These are phyloP conservation scores for Drosophila mauritiana DNA, from an alignment of 1,140 invertebrate genomes.

Conservation along the genomic window DNA sequence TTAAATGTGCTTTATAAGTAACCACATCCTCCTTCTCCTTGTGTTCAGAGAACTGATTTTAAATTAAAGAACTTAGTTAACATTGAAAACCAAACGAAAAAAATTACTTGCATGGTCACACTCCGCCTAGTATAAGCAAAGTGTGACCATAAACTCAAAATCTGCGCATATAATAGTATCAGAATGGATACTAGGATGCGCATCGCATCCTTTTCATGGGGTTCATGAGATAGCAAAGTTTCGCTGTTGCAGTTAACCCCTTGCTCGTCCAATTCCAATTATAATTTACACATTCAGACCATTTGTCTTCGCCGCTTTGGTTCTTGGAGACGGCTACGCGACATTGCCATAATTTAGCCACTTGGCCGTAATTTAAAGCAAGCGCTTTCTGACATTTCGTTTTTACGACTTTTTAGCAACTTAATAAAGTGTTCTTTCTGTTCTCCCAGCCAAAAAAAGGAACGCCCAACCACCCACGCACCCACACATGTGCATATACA, in stretches of 20 bases:
- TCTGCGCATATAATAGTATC: neutral
- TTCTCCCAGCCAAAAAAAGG: neutral
- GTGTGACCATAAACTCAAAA: neutral
- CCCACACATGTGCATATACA: conserved; percentile 30
- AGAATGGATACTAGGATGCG: too few species aligned
- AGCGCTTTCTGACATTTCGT: conserved; percentile 48
- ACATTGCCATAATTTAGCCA: conserved; percentile 79
- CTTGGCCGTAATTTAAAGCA: conserved; percentile 77
- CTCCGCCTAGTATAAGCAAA: neutral
- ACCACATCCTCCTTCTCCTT: neutral
- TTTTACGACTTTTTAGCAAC: conserved; percentile 63
- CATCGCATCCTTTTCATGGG: conserved; percentile 1
- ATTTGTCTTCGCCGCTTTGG: conserved; percentile 66
- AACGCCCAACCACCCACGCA: conserved; percentile 16
- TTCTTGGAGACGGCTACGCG: conserved; percentile 53
- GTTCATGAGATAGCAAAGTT: conserved; percentile 33
- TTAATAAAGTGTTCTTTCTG: conserved; percentile 54
- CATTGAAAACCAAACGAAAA: too few species aligned
- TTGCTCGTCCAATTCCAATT: conserved; percentile 64
- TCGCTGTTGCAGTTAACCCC: conserved; percentile 20
- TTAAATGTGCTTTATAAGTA: too few species aligned
- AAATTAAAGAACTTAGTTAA: too few species aligned
- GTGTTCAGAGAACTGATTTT: too few species aligned
- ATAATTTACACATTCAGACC: conserved; percentile 77
- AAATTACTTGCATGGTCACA: neutral